Percentiles rank a stretch among this genome's conserved stretches.
Evolutionary conservation across 2,888 invertebrate genomes (phyloP).

Genomic region (Ceramica pisi): DNA sequence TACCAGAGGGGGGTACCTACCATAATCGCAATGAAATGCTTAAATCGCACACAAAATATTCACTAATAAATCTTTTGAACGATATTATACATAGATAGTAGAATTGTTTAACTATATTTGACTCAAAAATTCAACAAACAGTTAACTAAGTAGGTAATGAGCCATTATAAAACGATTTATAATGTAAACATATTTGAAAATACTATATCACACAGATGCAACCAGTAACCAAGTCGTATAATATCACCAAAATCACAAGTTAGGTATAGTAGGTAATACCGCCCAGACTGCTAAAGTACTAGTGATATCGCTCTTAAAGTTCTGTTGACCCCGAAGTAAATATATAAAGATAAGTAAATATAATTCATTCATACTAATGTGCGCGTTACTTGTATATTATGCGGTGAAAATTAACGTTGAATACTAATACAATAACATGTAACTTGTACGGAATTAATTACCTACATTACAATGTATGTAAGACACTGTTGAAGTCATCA

Average conservation of each 20-base stretch:
- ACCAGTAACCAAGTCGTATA: background rate
- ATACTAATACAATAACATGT: constrained; percentile 21
- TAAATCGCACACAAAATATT: background rate
- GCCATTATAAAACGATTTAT: background rate
- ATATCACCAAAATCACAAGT: constrained; percentile 5
- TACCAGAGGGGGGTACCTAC: background rate
- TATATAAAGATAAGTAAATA: constrained; percentile 27
- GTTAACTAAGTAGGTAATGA: background rate
- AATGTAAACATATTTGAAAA: constrained; percentile 9
- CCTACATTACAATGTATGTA: constrained; percentile 20
- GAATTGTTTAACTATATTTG: background rate
- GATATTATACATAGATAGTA: background rate
- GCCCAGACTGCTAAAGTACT: constrained; percentile 17
- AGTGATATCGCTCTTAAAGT: constrained; percentile 34
- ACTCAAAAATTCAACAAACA: constrained; percentile 4
- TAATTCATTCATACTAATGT: constrained; percentile 48
- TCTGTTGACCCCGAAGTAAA: constrained; percentile 47
- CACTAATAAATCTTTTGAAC: background rate
- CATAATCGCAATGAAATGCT: background rate
- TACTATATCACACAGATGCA: background rate
- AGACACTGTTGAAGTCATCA: constrained; percentile 1
- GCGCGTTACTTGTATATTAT: constrained; percentile 16
- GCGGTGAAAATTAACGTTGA: constrained; percentile 20
- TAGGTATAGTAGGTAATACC: constrained; percentile 6
- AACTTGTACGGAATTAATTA: constrained; percentile 38